phyloP scores from a whole-genome alignment of 1,140 invertebrate species.

The Nebria ingens region DNA sequence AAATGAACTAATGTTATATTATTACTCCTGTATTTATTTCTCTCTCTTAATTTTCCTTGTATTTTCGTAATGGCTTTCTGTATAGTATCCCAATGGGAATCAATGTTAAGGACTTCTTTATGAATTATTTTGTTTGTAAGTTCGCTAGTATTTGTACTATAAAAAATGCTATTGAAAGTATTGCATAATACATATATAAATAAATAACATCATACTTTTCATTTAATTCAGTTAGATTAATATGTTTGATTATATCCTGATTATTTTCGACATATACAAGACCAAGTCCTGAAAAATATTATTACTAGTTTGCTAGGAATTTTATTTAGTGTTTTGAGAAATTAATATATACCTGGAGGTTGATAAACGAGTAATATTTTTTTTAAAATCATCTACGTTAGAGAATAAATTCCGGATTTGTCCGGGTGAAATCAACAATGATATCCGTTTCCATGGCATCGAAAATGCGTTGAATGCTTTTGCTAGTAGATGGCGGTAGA shows the following conservation, averaged over 20 bases:
- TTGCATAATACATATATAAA: constrained; percentile 9
- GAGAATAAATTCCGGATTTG: not conserved
- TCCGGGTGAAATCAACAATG: not conserved
- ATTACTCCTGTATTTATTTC: constrained; percentile 53
- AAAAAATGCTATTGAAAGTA: constrained; percentile 17
- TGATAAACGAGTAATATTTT: not conserved
- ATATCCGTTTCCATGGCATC: not conserved
- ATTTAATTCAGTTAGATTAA: not conserved
- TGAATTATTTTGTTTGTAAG: constrained; percentile 39
- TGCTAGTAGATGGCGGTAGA: not conserved
- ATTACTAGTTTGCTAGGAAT: not conserved
- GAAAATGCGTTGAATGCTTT: not conserved
- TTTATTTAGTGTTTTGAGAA: not conserved
- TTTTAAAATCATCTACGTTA: not conserved
- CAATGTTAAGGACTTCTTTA: constrained; percentile 42
- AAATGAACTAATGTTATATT: constrained; percentile 64
- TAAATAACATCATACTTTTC: not conserved
- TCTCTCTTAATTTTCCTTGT: constrained; percentile 39
- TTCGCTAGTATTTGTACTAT: constrained; percentile 44
- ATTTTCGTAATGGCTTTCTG: constrained; percentile 38
- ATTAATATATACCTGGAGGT: constrained; percentile 5
- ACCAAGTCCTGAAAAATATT: not conserved
- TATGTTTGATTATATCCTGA: constrained; percentile 3
- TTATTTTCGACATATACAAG: not conserved
- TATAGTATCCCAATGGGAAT: constrained; percentile 32